These are phyloP conservation scores for Boleophthalmus pectinirostris DNA, from an alignment of 2,113 vertebrate genomes.

Conservation along the genomic window DNA sequence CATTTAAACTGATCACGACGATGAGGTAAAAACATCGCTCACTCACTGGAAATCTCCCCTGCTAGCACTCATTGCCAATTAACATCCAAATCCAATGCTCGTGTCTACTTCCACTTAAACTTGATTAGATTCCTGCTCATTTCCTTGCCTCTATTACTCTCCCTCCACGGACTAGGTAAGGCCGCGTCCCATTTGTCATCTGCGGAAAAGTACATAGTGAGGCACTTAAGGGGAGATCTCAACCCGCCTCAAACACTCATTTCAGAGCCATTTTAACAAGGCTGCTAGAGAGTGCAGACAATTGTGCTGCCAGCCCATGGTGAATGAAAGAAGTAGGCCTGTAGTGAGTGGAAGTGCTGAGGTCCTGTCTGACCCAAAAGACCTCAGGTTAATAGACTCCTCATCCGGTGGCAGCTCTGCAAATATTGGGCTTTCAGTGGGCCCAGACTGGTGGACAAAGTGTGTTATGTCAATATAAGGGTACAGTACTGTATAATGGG, in stretches of 20 bases:
- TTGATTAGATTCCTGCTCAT: slow-evolving; percentile 50
- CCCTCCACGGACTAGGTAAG: slow-evolving; percentile 26
- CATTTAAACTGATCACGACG: not conserved
- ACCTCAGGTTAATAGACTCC: slow-evolving; percentile 52
- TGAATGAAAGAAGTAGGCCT: slow-evolving; percentile 16
- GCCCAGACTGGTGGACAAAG: not conserved
- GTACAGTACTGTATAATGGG: not conserved
- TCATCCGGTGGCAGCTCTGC: slow-evolving; percentile 37
- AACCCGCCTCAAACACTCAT: slow-evolving; percentile 27
- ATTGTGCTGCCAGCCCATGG: slow-evolving; percentile 14
- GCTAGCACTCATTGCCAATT: slow-evolving; percentile 24
- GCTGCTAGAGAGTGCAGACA: slow-evolving; percentile 14
- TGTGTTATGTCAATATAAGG: not conserved
- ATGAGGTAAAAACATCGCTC: not conserved
- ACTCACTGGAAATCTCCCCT: not conserved
- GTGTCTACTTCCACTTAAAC: slow-evolving; percentile 27
- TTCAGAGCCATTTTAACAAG: slow-evolving; percentile 31
- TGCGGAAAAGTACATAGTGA: slow-evolving; percentile 34
- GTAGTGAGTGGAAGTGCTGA: slow-evolving; percentile 31
- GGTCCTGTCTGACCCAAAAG: slow-evolving; percentile 33
- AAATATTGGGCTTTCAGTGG: not conserved
- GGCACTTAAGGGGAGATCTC: slow-evolving; percentile 46
- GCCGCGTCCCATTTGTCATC: slow-evolving; percentile 44
- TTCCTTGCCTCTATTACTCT: slow-evolving; percentile 36
- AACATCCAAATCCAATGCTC: slow-evolving; percentile 39